Evolutionary conservation across 2,113 vertebrate genomes (phyloP), one percentile per base, ranked within the genome.

Genomic region (Caranx melampygus): DNA sequence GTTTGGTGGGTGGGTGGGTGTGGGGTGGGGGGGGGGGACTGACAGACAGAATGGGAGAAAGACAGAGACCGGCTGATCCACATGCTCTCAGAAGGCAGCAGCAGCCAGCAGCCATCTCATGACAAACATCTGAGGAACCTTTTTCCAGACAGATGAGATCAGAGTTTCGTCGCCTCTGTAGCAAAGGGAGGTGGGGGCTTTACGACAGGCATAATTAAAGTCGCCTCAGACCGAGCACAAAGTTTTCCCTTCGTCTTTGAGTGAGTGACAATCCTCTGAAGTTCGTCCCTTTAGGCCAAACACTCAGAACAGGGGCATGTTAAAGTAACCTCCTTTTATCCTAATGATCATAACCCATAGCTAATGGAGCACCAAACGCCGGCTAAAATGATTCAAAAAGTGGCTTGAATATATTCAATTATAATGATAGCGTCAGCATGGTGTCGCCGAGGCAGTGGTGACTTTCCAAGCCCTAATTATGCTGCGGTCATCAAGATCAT

Each of bases 301-400:
- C 71, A 84, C 84, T 86, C 63, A 59, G 78, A 86, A 78, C 78
- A 86, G 40, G 16, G 75, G 49, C 86, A 71, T 87, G 87, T 89
- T 86, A 86, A 73, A 88, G 82, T 87, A 88, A 82, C 87, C 84
- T 82, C 75, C 83, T 93, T 94, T 94, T 79, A 91, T 92, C 76
- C 42, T 86, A 88, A 91, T 88, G 86, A 90, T 87, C 88, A 81
- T 82, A 89, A 90, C 89, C 87, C 81, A 64, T 75, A 80, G 88
- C 88, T 92, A 92, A 94, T 92, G 83, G 89, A 87, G 71, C 83
- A 89, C 88, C 93, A 92, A 94, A 92, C 81, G 69, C 66, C 37
- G 2, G 76, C 78, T 84, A 82, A 92, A 93, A 91, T 81, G 81
- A 81, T 72, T 90, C 72, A 81, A 88, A 83, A 92, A 86, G 72